Conservation (phyloP, 2,888 invertebrate species). For the Lasioglossum lativentre region DNA sequence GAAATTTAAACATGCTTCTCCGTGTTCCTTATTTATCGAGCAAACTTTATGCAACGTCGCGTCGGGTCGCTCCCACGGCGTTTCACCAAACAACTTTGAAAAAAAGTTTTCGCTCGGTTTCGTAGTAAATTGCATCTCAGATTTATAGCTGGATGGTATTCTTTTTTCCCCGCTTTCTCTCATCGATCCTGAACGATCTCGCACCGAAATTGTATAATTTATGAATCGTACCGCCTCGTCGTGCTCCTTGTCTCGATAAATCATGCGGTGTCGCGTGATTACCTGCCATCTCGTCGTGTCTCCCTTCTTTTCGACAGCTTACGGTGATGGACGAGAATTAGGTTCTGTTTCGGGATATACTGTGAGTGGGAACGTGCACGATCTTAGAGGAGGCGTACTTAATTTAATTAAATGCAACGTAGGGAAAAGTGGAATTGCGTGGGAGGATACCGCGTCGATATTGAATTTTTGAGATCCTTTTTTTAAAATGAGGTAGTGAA, state of each 20-base stretch:
- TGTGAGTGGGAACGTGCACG: slow-evolving; percentile 2
- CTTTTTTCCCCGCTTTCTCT: slow-evolving; percentile 4
- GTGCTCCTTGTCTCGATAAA: slow-evolving; percentile 38
- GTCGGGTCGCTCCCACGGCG: background rate
- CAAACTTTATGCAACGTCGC: background rate
- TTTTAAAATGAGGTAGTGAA: too few relatives aligned
- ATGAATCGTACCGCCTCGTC: slow-evolving; percentile 30
- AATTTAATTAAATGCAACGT: background rate
- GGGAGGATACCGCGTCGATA: background rate
- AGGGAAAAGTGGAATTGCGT: background rate
- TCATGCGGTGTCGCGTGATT: slow-evolving; percentile 57
- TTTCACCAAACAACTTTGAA: background rate
- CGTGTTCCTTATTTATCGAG: background rate
- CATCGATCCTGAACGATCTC: slow-evolving; percentile 47
- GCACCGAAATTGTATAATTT: slow-evolving; percentile 43
- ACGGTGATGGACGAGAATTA: slow-evolving; percentile 30
- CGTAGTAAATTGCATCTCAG: background rate
- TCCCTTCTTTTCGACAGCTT: slow-evolving; percentile 11
- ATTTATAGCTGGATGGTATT: slow-evolving; percentile 27
- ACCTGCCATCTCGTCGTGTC: slow-evolving; percentile 42
- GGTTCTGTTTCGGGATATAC: background rate
- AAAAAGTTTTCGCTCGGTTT: slow-evolving; percentile 9
- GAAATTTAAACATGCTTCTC: background rate
- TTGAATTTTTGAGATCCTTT: background rate
- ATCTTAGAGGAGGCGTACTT: background rate